Conservation (phyloP, 2,888 invertebrate genomes). For the Eupithecia dodoneata region DNA sequence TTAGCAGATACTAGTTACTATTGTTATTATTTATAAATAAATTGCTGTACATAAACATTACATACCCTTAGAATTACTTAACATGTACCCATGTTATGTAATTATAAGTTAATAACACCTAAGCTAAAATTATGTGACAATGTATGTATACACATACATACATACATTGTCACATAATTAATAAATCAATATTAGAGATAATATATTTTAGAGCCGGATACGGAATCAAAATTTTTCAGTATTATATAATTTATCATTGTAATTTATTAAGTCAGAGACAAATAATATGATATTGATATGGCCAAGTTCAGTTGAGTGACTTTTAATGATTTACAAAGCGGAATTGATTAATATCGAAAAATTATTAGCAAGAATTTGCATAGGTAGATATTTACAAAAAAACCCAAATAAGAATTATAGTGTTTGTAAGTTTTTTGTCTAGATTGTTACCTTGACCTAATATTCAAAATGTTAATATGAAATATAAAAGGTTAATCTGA, state of each 20-base stretch:
- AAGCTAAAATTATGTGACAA: too few species aligned
- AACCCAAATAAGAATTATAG: slow-evolving; percentile 13
- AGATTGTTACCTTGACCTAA: slow-evolving; percentile 36
- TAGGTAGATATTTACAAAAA: slow-evolving; percentile 18
- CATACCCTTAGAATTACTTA: too few species aligned
- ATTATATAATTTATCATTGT: neutral
- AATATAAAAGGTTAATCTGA: slow-evolving; percentile 19
- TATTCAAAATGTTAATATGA: slow-evolving; percentile 20
- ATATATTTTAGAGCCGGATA: too few species aligned
- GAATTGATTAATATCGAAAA: slow-evolving; percentile 7
- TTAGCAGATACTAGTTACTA: neutral
- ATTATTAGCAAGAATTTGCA: slow-evolving; percentile 24
- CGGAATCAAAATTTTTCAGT: neutral
- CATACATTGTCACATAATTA: too few species aligned
- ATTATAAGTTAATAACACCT: too few species aligned
- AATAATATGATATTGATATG: slow-evolving; percentile 16
- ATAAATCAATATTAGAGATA: too few species aligned
- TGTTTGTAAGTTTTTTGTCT: neutral
- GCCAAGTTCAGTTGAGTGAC: slow-evolving; percentile 15
- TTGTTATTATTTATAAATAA: too few species aligned
- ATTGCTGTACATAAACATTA: too few species aligned
- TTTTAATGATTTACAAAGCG: slow-evolving; percentile 17
- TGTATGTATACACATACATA: too few species aligned
- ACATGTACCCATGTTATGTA: too few species aligned
- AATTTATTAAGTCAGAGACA: neutral